Evolutionary conservation across 2,113 vertebrate genomes (phyloP).

Genomic region (Aspiorhynchus laticeps): DNA sequence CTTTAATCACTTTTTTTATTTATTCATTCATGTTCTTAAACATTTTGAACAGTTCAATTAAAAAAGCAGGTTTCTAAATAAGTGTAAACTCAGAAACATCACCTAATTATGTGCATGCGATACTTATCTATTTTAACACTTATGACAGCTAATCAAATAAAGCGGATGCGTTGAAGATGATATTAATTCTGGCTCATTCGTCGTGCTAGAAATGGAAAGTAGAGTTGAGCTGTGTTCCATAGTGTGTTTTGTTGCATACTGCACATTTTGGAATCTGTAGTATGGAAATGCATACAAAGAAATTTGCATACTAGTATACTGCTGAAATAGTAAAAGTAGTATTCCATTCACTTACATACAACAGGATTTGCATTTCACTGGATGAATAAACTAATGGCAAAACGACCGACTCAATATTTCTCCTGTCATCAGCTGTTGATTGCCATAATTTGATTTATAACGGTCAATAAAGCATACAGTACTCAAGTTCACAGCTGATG

Average conservation of each 20-base stretch:
- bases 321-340: neutral
- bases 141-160: neutral
- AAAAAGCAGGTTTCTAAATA: neutral
- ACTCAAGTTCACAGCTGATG: neutral
- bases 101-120: neutral
- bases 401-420: neutral
- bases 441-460: constrained; percentile 8
- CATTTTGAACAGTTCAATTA: neutral
- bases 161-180: neutral
- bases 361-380: neutral
- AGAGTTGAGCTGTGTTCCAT: neutral
- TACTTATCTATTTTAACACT: neutral
- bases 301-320: neutral
- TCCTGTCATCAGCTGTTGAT: constrained; percentile 17
- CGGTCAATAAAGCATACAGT: neutral
- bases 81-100: neutral
- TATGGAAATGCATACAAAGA: neutral
- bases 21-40: neutral
- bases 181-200: neutral
- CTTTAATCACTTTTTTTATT: neutral
- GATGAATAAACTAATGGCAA: neutral
- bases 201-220: neutral
- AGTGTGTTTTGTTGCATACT: neutral
- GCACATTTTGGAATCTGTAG: neutral
- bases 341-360: neutral